phyloP scores from a whole-genome alignment of 2,797 vertebrate species.

The Rhinichthys osculus region DNA sequence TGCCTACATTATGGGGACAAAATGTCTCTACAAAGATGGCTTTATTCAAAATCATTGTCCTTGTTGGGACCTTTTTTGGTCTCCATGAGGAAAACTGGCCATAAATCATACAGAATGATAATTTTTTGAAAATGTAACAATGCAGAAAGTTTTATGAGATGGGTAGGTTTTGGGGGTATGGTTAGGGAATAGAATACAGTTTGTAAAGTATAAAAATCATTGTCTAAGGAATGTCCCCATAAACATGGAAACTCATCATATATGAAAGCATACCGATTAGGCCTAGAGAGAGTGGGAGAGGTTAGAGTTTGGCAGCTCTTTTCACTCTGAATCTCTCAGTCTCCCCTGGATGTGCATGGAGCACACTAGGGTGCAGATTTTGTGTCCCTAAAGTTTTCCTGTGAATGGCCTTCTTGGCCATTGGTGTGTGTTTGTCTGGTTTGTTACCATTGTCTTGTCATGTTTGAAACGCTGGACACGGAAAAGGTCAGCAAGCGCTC shows the following conservation, averaged over 20 bases:
- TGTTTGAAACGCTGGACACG: slow-evolving; percentile 58
- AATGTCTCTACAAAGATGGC: no score
- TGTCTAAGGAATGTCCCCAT: not conserved
- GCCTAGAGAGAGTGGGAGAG: slow-evolving; percentile 23
- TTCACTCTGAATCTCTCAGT: slow-evolving; percentile 13
- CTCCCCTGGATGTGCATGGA: slow-evolving; percentile 18
- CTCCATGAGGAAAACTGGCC: not conserved
- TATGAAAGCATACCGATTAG: slow-evolving; percentile 6
- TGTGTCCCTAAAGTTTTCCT: slow-evolving; percentile 9
- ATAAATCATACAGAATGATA: no score
- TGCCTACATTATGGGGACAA: no score
- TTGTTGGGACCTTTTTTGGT: no score
- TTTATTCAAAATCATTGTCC: no score
- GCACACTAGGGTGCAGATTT: slow-evolving; percentile 35
- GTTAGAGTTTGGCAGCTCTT: slow-evolving; percentile 41
- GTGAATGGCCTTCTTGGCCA: slow-evolving; percentile 42
- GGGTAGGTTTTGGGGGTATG: no score
- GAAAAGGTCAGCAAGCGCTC: slow-evolving; percentile 56
- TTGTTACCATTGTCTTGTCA: slow-evolving; percentile 55
- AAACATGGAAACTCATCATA: not conserved
- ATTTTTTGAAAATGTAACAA: no score
- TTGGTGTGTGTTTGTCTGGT: slow-evolving; percentile 38
- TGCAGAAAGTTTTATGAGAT: no score
- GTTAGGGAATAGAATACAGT: not conserved
- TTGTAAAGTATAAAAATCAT: not conserved